phyloP scores from a whole-genome alignment of 2,888 invertebrate species.

The Cantharis rufa region DNA sequence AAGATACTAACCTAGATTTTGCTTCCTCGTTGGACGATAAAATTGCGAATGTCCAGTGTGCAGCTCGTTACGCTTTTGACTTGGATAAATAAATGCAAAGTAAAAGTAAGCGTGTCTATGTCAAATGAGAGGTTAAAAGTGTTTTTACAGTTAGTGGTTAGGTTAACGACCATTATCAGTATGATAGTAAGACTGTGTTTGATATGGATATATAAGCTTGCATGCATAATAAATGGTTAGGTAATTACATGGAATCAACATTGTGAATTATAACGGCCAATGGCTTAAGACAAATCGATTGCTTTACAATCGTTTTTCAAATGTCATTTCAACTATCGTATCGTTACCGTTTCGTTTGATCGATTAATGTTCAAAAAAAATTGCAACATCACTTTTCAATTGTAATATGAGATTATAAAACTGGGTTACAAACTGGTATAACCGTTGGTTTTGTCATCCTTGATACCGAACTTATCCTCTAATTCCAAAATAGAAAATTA shows the following conservation, averaged over 20 bases:
- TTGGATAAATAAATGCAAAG: constrained; percentile 11
- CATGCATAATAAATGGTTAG: constrained; percentile 19
- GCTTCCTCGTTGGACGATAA: not conserved
- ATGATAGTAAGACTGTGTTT: not conserved
- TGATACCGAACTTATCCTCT: not conserved
- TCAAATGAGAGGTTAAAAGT: constrained; percentile 19
- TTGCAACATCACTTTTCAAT: not conserved
- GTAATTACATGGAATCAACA: constrained; percentile 15
- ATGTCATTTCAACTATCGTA: not conserved
- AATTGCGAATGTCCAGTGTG: not conserved
- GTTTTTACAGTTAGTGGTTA: constrained; percentile 25
- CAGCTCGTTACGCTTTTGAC: not conserved
- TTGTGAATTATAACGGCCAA: constrained; percentile 8
- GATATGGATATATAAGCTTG: not conserved
- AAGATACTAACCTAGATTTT: not conserved
- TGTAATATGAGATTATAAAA: not conserved
- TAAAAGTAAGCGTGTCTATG: constrained; percentile 13
- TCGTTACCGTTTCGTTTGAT: not conserved
- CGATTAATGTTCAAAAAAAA: not conserved
- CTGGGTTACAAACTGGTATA: not conserved
- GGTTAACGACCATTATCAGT: constrained; percentile 33
- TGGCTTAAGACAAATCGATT: not conserved
- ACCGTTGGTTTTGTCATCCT: not conserved
- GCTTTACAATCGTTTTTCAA: not conserved
- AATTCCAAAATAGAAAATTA: not conserved